Evolutionary conservation across 2,888 invertebrate species (phyloP).

Genomic region (Eupithecia vulgata): DNA sequence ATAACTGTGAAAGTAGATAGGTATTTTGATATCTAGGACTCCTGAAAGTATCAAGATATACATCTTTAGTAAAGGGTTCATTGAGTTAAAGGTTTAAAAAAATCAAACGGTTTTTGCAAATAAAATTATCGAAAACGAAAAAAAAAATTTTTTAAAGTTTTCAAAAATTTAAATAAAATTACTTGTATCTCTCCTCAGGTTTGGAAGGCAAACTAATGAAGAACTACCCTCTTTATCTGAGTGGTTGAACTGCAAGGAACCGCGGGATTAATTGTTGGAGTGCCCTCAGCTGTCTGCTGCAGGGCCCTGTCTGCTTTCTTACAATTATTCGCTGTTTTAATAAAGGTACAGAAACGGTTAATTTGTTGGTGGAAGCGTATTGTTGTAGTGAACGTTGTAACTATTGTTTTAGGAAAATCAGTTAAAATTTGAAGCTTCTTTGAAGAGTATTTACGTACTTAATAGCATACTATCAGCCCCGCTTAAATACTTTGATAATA

Average conservation of each 20-base stretch:
- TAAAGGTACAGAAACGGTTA: neutral
- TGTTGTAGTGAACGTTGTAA: neutral
- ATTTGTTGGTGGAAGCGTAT: neutral
- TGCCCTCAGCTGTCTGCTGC: slow-evolving; percentile 30
- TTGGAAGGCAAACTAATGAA: slow-evolving; percentile 28
- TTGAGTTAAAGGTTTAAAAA: too few relatives aligned
- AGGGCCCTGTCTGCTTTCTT: slow-evolving; percentile 6
- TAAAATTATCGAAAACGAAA: too few relatives aligned
- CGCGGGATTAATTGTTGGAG: slow-evolving; percentile 34
- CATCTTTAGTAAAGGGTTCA: too few relatives aligned
- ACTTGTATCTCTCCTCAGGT: neutral
- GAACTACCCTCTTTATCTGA: slow-evolving; percentile 26
- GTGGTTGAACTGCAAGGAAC: slow-evolving; percentile 32
- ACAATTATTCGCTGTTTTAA: neutral
- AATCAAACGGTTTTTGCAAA: too few relatives aligned
- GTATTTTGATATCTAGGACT: too few relatives aligned
- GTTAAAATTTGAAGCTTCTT: neutral
- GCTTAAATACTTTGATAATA: too few relatives aligned
- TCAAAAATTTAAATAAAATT: neutral
- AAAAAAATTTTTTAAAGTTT: too few relatives aligned
- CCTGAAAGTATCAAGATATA: too few relatives aligned
- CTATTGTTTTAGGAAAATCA: neutral
- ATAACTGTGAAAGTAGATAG: too few relatives aligned
- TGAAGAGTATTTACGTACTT: too few relatives aligned
- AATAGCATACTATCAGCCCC: too few relatives aligned